Evolutionary conservation across 2,888 invertebrate genomes (phyloP), one percentile per base, ranked within the genome.

Genomic region (Caenorhabditis drosophilae): DNA sequence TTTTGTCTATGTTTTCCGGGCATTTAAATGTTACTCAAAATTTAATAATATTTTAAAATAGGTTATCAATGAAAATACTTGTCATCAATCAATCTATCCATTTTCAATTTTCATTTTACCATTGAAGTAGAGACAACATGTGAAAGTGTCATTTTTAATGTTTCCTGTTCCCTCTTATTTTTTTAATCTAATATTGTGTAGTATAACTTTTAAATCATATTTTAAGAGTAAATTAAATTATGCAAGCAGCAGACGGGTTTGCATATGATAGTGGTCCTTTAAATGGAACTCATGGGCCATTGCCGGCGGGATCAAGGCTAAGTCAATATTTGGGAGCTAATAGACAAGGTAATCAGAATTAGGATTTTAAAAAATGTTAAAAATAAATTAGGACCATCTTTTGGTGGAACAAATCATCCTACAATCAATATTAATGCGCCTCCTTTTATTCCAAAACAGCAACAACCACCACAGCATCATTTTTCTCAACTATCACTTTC

Each of bases 231-330:
- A n/a, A n/a, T n/a, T n/a, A n/a, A n/a, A n/a, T 40, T 40, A 64
- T 64, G 64, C 51, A 58, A 40, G 48, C 66, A 31, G 44, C 41
- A 36, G 72, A 72, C 18, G 67, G 63, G 49, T 72, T 59, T 45
- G 66, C 56, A 6, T 52, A 51, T 49, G 72, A 72, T 23, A 40
- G 50, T 48, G 68, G 69, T 25, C 58, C 68, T 22, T 12, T 22
- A 16, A 51, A 41, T 34, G 27, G 38, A 2, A 52, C 41, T 16
- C 50, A 51, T 25, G 34, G 42, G 1, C 53, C 23, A 16, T 16
- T 49, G 20, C 67, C 62, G 18, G 62, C 55, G 7, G 62, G 56
- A 6, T 67, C 67, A 11, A 48, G 67, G 9, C 50, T 67, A 7
- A 46, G 51, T 41, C 62, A 63, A 41, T 67, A 67, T 25, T 31